These are phyloP conservation scores for Semnornis frantzii DNA, from an alignment of 2,113 vertebrate species.

Conservation along the genomic window DNA sequence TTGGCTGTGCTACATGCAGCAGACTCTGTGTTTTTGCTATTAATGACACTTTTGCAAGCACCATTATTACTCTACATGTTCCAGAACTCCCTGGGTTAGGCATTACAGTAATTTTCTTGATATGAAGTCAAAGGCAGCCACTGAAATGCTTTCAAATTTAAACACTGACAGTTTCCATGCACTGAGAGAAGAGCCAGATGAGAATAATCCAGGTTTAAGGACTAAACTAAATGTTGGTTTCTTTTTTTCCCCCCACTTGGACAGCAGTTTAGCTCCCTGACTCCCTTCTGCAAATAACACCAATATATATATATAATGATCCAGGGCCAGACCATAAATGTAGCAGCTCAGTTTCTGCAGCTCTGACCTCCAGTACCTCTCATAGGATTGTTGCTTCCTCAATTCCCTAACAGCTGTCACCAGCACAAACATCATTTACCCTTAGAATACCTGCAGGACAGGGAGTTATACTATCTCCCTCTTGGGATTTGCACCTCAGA, in stretches of 20 bases:
- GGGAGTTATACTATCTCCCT: constrained; percentile 20
- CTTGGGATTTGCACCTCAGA: constrained; percentile 20
- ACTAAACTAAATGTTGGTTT: neutral
- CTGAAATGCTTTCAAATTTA: neutral
- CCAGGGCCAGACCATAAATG: neutral
- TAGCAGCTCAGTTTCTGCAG: neutral
- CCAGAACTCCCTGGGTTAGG: neutral
- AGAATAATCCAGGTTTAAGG: neutral
- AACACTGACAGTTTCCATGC: neutral
- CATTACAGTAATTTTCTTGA: neutral
- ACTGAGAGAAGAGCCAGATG: neutral
- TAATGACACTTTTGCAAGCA: neutral
- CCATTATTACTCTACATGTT: neutral
- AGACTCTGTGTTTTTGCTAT: neutral
- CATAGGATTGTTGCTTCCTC: neutral
- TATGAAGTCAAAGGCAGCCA: neutral
- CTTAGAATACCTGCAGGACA: constrained; percentile 27
- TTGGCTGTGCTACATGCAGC: neutral
- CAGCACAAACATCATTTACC: constrained; percentile 37
- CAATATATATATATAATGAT: neutral
- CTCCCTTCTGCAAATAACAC: neutral
- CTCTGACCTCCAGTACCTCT: neutral
- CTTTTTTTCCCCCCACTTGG: neutral
- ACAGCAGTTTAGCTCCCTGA: neutral
- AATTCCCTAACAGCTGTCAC: neutral